phyloP scores from a whole-genome alignment of 2,888 invertebrate genomes.

The Brachypterus glaber region DNA sequence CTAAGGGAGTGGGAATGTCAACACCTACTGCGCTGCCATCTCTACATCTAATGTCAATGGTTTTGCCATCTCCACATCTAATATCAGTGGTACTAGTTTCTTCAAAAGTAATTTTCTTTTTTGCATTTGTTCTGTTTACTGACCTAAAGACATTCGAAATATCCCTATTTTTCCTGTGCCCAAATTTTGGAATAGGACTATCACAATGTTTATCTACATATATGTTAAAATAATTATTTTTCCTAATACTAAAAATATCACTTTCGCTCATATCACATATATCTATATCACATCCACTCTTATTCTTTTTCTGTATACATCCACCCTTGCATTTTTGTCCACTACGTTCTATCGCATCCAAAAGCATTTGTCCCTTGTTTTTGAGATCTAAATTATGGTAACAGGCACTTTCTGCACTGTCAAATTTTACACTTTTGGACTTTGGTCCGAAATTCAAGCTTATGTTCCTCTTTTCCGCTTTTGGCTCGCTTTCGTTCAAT shows the following conservation, averaged over 20 bases:
- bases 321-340: conserved; percentile 22
- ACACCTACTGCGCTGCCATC: conserved; percentile 8
- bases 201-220: conserved; percentile 38
- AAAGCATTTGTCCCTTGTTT: conserved; percentile 34
- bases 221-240: conserved; percentile 33
- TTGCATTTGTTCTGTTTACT: conserved; percentile 25
- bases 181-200: conserved; percentile 30
- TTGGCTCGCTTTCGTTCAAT: conserved; percentile 16
- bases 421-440: conserved; percentile 16
- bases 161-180: conserved; percentile 19
- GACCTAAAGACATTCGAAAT: too few relatives aligned
- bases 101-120: conserved; percentile 34
- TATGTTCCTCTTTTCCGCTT: conserved; percentile 14
- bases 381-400: conserved; percentile 33
- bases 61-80: not conserved
- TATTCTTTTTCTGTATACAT: too few relatives aligned
- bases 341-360: conserved; percentile 39
- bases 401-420: conserved; percentile 18
- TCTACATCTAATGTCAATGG: too few relatives aligned
- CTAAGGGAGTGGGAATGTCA: conserved; percentile 58
- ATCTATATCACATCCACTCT: conserved; percentile 34
- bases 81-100: conserved; percentile 10
- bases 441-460: conserved; percentile 15
- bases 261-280: conserved; percentile 37
- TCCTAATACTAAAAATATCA: conserved; percentile 40